Evolutionary conservation across 2,888 invertebrate genomes (phyloP), one percentile per base, ranked within the genome.

Genomic region (Plagiodera versicolora): DNA sequence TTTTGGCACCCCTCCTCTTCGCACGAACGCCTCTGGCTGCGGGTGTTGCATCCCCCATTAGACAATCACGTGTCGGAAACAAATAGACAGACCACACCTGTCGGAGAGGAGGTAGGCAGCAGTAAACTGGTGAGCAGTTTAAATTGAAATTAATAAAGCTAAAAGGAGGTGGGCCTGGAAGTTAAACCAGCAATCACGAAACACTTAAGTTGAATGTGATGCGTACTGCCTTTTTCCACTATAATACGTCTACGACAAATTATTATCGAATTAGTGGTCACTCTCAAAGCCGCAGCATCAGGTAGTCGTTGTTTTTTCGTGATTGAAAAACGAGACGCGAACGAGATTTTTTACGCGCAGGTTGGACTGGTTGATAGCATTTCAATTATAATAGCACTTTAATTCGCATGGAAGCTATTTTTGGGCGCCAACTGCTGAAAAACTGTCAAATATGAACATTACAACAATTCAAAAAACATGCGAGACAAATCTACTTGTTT

Each of bases 201-300:
- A 52, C 52, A 52, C 52, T 52, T 52, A 52, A 35, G 35, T 24
- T 39, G 39, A 52, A 52, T 39, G 35, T 39, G 52, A 32, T 32
- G 32, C 11, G 52, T 52, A 52, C 52, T 52, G 52, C 39, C 52
- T 35, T 52, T 52, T 52, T 52, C 30, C 39, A 52, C 52, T 52
- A 39, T 35, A 11, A 32, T 32, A 32, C 32, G 32, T 6, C 32
- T 11, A 35, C 20, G 39, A 52, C 52, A 39, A 52, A 52, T 52
- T 52, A 52, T 39, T 52, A n/a, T 52, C 19, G 18, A 19, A 52
- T 52, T 52, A 20, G 18, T 14, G 35, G 32, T 32, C 32, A 32
- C 10, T 32, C 11, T 32, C 32, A 32, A 6, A 32, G 32, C 5
- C 32, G 11, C 32, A 32, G 3, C 32, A 32, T 6, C 10, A 10